These are phyloP conservation scores for Gracilinanus agilis DNA, from an alignment of 2,113 vertebrate genomes.

Conservation along the genomic window DNA sequence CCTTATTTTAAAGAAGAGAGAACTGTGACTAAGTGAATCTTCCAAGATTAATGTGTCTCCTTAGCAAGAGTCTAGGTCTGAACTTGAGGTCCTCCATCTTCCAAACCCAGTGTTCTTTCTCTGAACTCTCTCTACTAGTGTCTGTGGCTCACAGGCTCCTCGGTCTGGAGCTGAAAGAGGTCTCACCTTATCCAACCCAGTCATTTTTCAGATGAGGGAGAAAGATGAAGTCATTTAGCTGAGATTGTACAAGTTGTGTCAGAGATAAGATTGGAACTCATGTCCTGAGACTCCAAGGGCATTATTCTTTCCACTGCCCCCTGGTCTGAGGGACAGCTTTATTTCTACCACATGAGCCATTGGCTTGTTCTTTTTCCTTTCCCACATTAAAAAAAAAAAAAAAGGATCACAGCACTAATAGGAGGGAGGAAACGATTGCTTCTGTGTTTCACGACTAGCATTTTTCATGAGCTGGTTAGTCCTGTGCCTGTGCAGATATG, in stretches of 20 bases:
- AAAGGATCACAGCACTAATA: slow-evolving; percentile 6
- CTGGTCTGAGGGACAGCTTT: slow-evolving; percentile 18
- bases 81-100: not conserved
- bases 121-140: not conserved
- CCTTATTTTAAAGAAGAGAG: not conserved
- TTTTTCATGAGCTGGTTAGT: slow-evolving; percentile 24
- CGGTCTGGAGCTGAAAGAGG: not conserved
- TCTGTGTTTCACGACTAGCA: rapidly evolving
- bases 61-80: not conserved
- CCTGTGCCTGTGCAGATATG: slow-evolving; percentile 74
- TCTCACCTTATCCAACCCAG: slow-evolving; percentile 3
- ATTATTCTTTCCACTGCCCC: slow-evolving; percentile 33
- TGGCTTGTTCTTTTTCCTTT: slow-evolving; percentile 43
- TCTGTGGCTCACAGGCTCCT: not conserved
- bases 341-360: slow-evolving; percentile 40
- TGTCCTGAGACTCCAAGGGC: slow-evolving; percentile 42
- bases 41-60: not conserved
- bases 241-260: not conserved
- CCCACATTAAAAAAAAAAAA: slow-evolving; percentile 18
- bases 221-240: not conserved
- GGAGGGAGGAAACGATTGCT: rapidly evolving
- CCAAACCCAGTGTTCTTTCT: not conserved
- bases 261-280: not conserved
- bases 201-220: slow-evolving; percentile 64
- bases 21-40: not conserved